Evolutionary conservation across 1,140 invertebrate species (phyloP), one percentile per base, ranked within the genome.

Genomic region (Steinernema feltiae): DNA sequence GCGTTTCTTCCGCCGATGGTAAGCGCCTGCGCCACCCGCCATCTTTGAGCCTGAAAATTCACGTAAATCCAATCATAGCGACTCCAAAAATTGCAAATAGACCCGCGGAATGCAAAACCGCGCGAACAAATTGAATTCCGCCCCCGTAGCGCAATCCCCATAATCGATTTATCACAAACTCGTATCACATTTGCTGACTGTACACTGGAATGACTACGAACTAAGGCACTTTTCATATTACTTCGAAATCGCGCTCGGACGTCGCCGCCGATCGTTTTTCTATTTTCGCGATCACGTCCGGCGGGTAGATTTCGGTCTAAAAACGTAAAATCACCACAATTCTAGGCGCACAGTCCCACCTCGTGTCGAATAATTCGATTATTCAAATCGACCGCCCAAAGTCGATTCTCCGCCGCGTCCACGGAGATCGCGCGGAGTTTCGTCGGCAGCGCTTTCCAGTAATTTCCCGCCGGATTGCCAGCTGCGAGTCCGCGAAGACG

Each of bases 381-480:
- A 27, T 63, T 63, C 12, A 15, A 27, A 27, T 63, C 53, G 53
- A 72, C 17, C 1, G 32, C 73, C 73, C 73, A 74, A 0, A 74
- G 32, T 7, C 73, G 48, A 1, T 21, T 71, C 69, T 74, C 73
- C 18, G 1, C 48, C 12, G 48, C 18, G 35, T 74, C 73, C 12
- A 74, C 73, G 3, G 73, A 53, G 69, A 74, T 48, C 0, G 73
- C 48, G 3, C 73, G 46, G 30, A 74, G 46, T 2, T 21, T 21
- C 12, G 69, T 30, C 29, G 73, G 48, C 48, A 74, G 31, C 3
- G 32, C n/a, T 7, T 69, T 53, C 73, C 73, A 74, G 27, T 69
- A 48, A 70, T 69, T 74, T 29, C 73, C 73, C 30, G 69, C 48
- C 30, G 69, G 48, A 30, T 74, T 74, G 1, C 30, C 27, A 1